Base-by-base conservation (phyloP, 2,888 invertebrate species). In the Heliothis peltigera region DNA sequence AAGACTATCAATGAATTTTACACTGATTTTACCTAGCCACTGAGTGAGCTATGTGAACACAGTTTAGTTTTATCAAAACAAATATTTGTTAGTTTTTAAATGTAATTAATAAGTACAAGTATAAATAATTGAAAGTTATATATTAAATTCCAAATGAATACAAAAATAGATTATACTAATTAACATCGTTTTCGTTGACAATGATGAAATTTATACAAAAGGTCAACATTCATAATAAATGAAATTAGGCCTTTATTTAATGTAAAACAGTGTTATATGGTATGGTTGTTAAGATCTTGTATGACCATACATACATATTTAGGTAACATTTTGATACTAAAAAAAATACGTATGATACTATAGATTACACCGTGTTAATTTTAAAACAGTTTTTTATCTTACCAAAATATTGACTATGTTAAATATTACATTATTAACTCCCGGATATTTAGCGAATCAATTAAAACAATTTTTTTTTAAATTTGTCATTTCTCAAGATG, bases 321-420 rank as follows among this genome's bases (percentile, higher is more conserved):
- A 25, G 5, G n/a, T 21, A 10, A n/a, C 49, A 19, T 0, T 1
- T 4, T 64, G 12, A n/a, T 4, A 15, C 2, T 22, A 52, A 25
- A 0, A 49, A 7, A 19, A 18, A 17, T 59, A 32, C 21, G 21
- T 15, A 19, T 25, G 1, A 28, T 67, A 5, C 8, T 35, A 25
- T n/a, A n/a, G n/a, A 15, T 18, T 52, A 21, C 53, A 65, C 6
- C 46, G 43, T 61, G 25, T 12, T 49, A 28, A 63, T 10, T 0
- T 48, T 39, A 17, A 54, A 70, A 49, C 17, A 22, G 39, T 54
- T 22, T 21, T 59, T 51, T 54, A 44, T 46, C 44, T 71, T 68
- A 64, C n/a, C 64, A 68, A 64, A 68, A 64, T 70, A 68, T 64
- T 46, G 39, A 49, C 21, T 70, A 70, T 49, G 4, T 35, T 70